Percentiles rank a stretch among this genome's conserved stretches.
phyloP scores from a whole-genome alignment of 1,140 invertebrate species.

The Sarcophaga bullata region DNA sequence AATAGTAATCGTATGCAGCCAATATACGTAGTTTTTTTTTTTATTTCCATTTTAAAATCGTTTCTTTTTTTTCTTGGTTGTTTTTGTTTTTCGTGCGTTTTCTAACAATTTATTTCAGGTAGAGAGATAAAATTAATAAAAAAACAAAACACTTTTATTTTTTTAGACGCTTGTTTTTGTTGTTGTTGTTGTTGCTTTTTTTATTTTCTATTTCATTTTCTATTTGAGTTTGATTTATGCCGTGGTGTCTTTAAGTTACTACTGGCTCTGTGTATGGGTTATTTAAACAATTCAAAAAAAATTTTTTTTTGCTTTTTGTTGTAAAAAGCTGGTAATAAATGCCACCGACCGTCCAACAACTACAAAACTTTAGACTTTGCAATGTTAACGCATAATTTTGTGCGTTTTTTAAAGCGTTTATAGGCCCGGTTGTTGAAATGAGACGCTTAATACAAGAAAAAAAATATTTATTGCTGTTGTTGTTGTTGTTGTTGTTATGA shows the following conservation, averaged over 20 bases:
- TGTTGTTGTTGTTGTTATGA: neutral
- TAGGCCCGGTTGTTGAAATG: neutral
- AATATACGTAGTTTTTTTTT: neutral
- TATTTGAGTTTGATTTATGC: slow-evolving; percentile 50
- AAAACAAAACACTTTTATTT: no score
- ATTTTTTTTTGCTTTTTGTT: no score
- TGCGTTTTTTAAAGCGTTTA: slow-evolving; percentile 4
- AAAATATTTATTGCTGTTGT: neutral
- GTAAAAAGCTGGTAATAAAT: no score
- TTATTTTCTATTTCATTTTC: slow-evolving; percentile 49
- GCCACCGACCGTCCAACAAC: neutral
- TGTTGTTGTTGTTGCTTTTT: slow-evolving; percentile 51
- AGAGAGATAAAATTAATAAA: slow-evolving; percentile 46
- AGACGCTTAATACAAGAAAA: neutral
- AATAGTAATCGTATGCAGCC: neutral
- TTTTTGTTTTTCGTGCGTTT: slow-evolving; percentile 46
- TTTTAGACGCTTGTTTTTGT: no score
- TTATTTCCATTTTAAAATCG: no score
- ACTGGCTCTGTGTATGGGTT: neutral
- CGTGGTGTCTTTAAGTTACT: neutral
- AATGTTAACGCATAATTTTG: slow-evolving; percentile 36
- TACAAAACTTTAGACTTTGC: slow-evolving; percentile 34
- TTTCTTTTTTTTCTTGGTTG: slow-evolving; percentile 47
- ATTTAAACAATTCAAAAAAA: no score
- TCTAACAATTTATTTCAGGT: slow-evolving; percentile 48